Evolutionary conservation across 2,113 vertebrate genomes (phyloP).

Genomic region (Dissostichus mawsoni): DNA sequence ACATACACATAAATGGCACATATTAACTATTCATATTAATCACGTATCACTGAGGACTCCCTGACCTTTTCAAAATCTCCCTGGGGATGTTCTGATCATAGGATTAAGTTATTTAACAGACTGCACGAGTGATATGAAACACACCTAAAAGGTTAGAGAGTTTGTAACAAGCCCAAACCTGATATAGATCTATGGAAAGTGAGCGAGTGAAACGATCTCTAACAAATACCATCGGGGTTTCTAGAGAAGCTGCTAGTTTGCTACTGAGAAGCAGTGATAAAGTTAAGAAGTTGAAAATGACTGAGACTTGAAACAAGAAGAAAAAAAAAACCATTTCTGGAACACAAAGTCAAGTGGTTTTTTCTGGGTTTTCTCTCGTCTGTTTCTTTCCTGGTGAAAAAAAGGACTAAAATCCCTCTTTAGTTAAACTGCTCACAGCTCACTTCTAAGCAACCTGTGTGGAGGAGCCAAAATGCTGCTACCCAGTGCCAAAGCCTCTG

Average conservation of each 20-base stretch:
- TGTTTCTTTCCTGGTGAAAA: neutral
- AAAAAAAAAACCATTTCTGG: no score
- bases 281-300: neutral
- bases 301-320: no score
- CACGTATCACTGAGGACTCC: neutral
- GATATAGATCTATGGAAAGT: constrained; percentile 6
- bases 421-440: constrained; percentile 6
- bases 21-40: neutral
- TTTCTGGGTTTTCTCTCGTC: neutral
- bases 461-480: neutral
- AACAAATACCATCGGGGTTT: neutral
- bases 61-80: neutral
- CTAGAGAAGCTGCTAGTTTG: neutral
- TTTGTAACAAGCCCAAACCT: constrained; percentile 37
- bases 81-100: neutral
- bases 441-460: neutral
- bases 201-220: constrained; percentile 13
- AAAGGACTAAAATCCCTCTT: neutral
- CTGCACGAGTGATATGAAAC: constrained; percentile 4
- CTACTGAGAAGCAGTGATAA: neutral
- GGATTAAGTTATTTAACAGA: neutral
- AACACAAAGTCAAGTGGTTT: neutral
- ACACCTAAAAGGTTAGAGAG: constrained; percentile 17
- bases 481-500: constrained; percentile 6
- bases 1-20: neutral